phyloP scores from a whole-genome alignment of 2,113 vertebrate species.

The Oceanites oceanicus region DNA sequence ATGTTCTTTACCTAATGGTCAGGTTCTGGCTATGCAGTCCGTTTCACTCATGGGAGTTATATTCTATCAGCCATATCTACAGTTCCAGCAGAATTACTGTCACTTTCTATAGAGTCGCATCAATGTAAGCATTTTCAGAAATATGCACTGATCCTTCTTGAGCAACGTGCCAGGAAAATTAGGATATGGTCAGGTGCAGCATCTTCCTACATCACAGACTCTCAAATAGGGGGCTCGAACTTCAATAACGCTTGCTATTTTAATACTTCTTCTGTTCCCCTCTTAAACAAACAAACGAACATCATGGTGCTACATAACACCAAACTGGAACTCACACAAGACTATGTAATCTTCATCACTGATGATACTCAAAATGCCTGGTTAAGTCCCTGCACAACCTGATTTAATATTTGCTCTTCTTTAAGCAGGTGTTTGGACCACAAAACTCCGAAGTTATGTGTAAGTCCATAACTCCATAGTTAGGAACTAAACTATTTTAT shows the following conservation, averaged over 20 bases:
- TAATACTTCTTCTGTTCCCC: neutral
- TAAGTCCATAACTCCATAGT: neutral
- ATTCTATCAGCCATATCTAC: neutral
- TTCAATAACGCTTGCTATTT: neutral
- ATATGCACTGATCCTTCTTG: neutral
- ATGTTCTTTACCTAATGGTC: neutral
- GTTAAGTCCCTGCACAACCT: neutral
- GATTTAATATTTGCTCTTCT: neutral
- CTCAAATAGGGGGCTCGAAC: neutral
- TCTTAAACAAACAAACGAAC: neutral
- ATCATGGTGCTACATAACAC: neutral
- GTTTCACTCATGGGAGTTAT: neutral
- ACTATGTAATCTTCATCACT: neutral
- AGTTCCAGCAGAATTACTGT: neutral
- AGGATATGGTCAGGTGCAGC: neutral
- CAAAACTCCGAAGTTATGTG: neutral
- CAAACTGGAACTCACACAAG: neutral
- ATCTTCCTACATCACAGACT: neutral
- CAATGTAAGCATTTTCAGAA: neutral
- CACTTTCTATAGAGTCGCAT: neutral
- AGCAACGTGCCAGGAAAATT: neutral
- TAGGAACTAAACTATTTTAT: neutral
- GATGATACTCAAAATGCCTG: neutral
- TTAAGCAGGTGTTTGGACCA: neutral
- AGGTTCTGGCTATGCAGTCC: neutral